A percentile compares a stretch with the other conserved stretches of the same genome.
Evolutionary conservation across 2,797 vertebrate genomes (phyloP).

Genomic region (Tragelaphus oryx): DNA sequence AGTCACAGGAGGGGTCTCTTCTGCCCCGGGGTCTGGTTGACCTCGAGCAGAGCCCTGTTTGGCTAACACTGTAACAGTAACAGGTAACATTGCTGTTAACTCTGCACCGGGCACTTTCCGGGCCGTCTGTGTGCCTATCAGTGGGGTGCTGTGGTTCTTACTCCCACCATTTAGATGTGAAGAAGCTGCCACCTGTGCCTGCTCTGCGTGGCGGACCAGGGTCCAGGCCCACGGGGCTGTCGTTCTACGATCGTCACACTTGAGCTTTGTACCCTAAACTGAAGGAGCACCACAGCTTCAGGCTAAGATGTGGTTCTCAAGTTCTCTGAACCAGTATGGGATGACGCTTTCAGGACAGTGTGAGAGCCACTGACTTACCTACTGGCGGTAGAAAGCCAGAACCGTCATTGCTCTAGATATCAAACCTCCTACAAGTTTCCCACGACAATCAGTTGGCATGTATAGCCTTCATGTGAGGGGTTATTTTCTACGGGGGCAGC

Average conservation of each 20-base stretch:
- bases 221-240: too few species aligned
- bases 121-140: fast-evolving
- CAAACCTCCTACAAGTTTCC: background rate
- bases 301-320: background rate
- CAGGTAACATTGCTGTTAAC: background rate
- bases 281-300: background rate
- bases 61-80: background rate
- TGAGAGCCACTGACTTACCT: too few species aligned
- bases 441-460: background rate
- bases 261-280: background rate
- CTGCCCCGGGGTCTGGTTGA: background rate
- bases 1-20: background rate
- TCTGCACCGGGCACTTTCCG: background rate
- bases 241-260: fast-evolving
- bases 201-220: background rate
- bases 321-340: background rate
- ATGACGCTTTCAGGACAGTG: background rate
- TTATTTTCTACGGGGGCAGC: background rate
- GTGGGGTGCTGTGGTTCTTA: background rate
- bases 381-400: background rate
- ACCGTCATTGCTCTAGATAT: background rate
- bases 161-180: fast-evolving
- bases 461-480: background rate
- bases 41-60: too few species aligned
- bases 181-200: background rate